Evolutionary conservation across 2,888 invertebrate species (phyloP), one percentile per base, ranked within the genome.

Genomic region (Yponomeuta plumbellus): DNA sequence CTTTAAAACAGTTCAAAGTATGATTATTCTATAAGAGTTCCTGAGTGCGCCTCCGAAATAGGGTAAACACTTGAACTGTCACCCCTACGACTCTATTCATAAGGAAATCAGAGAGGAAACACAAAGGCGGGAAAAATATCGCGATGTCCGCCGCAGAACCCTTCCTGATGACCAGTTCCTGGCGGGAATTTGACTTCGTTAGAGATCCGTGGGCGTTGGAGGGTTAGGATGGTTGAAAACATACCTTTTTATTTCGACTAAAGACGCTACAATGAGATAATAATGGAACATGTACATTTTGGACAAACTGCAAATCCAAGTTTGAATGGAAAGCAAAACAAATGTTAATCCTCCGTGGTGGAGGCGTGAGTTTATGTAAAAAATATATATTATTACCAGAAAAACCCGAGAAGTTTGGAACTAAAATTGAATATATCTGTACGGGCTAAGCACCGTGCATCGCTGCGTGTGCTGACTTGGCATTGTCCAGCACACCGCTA

Each of bases 61-160:
- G 44, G 44, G 44, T 52, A 52, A 52, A 52, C 44, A 52, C 80
- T 77, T 76, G 72, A 77, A 75, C 75, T 73, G 75, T 74, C 72
- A 74, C 72, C 67, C 65, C 59, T 64, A 52, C 61, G 59, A 21
- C 23, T 34, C 78, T 75, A 83, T 85, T 81, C 80, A 79, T 80
- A 84, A 86, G 83, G 80, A 88, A 88, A 85, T 88, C 85, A 81
- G 79, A 81, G 80, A 65, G 65, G 80, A 80, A 80, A 80, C 80
- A 83, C 85, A 86, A 86, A 83, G 80, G 80, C 80, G 80, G 78
- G 76, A 80, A 81, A 85, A 86, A 88, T 85, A 86, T 85, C 83
- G 78, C 80, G 77, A 78, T 77, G 84, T 88, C 88, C 83, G 84
- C 84, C 80, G 74, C 87, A 86, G 85, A 84, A 78, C 80, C 81